Base-by-base conservation (phyloP, 2,113 vertebrate species). In the Poecile atricapillus region DNA sequence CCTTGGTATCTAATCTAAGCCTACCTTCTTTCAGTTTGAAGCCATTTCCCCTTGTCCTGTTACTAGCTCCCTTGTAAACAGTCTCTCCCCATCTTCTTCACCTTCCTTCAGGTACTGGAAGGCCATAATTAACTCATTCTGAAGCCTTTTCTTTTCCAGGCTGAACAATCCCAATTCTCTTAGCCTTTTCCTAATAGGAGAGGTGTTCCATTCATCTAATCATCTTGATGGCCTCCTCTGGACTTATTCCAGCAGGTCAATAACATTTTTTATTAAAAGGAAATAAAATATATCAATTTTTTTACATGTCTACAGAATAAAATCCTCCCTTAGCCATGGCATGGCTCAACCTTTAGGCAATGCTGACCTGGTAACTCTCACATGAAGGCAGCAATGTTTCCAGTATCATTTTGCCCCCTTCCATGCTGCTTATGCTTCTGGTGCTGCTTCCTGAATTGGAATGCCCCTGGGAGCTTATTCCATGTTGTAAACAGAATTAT, bases 401-500 rank as follows among this genome's bases (percentile, higher is more conserved):
- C n/a, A 69, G 31, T 19, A 12, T n/a, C 8, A 2, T 55, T 78
- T 17, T 84, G 7, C 7, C 11, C 7, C 6, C 8, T 82, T 80
- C 49, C 41, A 31, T 33, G 18, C 41, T 4, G 1, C 39, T 79
- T 2, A 2, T 39, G 39, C 17, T n/a, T 75, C 50, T 68, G 17
- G 22, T 0, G 2, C 13, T 79, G 67, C 63, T 30, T 77, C 25
- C 68, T 35, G 14, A 24, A 8, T 17, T 0, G 1, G 13, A 39
- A 49, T 16, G 10, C 59, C 22, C 21, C 5, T 3, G 17, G 35
- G 27, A 86, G 14, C 10, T 53, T 31, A 0, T 0, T 68, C 28
- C 8, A 15, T 28, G 18, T 15, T 73, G 37, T 17, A 10, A 65
- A 13, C 2, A 1, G 23, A 52, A 27, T 23, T 43, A 3, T 0